These are phyloP conservation scores for Platycnemis pennipes DNA, from an alignment of 2,888 invertebrate species.

Conservation along the genomic window DNA sequence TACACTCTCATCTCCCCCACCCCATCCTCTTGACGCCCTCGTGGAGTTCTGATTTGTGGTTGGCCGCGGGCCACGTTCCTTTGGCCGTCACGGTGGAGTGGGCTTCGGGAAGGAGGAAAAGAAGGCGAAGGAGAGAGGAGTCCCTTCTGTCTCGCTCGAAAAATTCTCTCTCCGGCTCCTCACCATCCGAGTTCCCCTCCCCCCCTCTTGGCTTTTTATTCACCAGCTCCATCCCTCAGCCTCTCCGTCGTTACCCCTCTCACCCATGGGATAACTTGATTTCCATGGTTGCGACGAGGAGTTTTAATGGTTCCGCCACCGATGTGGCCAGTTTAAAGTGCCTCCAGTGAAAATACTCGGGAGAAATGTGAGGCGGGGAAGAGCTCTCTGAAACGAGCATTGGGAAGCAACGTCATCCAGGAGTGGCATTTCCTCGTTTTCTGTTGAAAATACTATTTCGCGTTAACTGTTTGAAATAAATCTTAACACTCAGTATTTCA, in stretches of 20 bases:
- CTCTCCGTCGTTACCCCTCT: not conserved
- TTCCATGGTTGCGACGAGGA: not conserved
- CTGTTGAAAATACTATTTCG: no score
- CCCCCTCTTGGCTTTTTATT: no score
- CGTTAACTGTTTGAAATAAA: no score
- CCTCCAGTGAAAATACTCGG: not conserved
- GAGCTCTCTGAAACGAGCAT: not conserved
- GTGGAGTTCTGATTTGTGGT: constrained; percentile 59
- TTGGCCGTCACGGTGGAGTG: not conserved
- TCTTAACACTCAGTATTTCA: no score
- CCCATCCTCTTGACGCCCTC: not conserved
- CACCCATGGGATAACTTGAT: not conserved
- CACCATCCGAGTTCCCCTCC: no score
- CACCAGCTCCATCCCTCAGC: not conserved
- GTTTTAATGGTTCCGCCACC: not conserved
- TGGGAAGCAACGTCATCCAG: no score
- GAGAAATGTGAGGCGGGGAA: no score
- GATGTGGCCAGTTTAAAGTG: not conserved
- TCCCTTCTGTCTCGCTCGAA: no score
- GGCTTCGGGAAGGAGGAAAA: not conserved
- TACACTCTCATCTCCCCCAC: not conserved
- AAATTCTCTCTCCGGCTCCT: no score
- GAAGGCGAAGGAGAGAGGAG: no score
- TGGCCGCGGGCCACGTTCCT: constrained; percentile 45
- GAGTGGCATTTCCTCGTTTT: no score